phyloP scores from a whole-genome alignment of 53 echinoderm and acorn worm genomes.

The Henricia sp. region DNA sequence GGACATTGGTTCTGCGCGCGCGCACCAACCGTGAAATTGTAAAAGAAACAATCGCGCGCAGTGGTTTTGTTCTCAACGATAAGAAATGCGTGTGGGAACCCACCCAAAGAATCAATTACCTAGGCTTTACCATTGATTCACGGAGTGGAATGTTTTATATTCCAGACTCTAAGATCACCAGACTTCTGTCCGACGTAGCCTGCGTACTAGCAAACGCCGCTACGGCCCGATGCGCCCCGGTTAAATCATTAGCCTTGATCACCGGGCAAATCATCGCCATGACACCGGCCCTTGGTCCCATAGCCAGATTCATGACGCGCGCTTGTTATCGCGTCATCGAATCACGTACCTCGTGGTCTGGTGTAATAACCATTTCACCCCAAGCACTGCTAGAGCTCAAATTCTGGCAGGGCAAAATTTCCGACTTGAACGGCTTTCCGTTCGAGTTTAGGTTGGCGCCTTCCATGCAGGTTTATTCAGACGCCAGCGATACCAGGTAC shows the following conservation, averaged over 20 bases:
- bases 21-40: too few relatives aligned
- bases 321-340: conserved; percentile 47
- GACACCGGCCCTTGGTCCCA: conserved; percentile 40
- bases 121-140: too few relatives aligned
- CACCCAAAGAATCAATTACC: too few relatives aligned
- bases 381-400: neutral
- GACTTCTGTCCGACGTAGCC: too few relatives aligned
- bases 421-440: conserved; percentile 15
- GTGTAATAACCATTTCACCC: neutral
- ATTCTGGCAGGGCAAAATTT: conserved; percentile 33
- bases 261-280: conserved; percentile 54
- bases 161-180: too few relatives aligned
- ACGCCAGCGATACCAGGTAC: conserved; percentile 1
- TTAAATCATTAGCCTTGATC: neutral
- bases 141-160: too few relatives aligned
- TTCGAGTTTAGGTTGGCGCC: conserved; percentile 20
- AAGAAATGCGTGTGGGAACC: too few relatives aligned
- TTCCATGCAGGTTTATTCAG: conserved; percentile 7
- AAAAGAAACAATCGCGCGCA: too few relatives aligned
- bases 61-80: too few relatives aligned
- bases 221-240: too few relatives aligned
- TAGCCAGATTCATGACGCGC: conserved; percentile 43
- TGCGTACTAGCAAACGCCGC: too few relatives aligned
- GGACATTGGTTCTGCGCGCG: too few relatives aligned
- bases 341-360: conserved; percentile 34